phyloP scores from a whole-genome alignment of 2,113 vertebrate species.

The Oxyruncus cristatus region DNA sequence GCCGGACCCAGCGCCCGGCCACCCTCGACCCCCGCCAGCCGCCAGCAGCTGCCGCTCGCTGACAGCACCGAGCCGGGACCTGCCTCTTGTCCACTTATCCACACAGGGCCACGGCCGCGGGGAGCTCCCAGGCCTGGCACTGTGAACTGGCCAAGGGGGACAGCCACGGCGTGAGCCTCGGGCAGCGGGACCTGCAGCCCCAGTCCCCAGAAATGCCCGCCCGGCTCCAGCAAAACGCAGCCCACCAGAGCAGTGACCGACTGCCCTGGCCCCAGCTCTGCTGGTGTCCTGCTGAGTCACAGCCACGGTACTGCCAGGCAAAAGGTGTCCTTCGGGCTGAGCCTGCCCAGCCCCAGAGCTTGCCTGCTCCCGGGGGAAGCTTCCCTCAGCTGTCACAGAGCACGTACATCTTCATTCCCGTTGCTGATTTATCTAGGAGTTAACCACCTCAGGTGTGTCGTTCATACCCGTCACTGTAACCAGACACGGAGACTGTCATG shows the following conservation, averaged over 20 bases:
- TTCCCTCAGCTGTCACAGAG: background rate
- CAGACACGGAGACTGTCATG: background rate
- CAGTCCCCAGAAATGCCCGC: background rate
- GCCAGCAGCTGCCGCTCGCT: background rate
- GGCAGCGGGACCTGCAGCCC: background rate
- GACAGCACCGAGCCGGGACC: background rate
- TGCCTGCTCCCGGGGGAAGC: background rate
- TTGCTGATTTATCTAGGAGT: background rate
- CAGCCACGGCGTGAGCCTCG: accelerated
- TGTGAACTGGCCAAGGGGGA: background rate
- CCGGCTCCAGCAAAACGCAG: accelerated
- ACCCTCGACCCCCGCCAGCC: background rate
- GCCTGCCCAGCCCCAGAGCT: background rate
- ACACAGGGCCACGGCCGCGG: accelerated
- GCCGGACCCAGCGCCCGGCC: background rate
- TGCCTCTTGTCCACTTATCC: background rate
- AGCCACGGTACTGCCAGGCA: background rate
- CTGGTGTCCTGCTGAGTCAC: background rate
- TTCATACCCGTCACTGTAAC: background rate
- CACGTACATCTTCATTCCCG: background rate
- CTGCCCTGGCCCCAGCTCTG: background rate
- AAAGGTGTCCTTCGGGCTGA: background rate
- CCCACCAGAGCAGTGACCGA: accelerated
- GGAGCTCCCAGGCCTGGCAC: background rate
- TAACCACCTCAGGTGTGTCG: background rate